phyloP scores from a whole-genome alignment of 2,888 invertebrate species.

The Diadegma fenestrale region DNA sequence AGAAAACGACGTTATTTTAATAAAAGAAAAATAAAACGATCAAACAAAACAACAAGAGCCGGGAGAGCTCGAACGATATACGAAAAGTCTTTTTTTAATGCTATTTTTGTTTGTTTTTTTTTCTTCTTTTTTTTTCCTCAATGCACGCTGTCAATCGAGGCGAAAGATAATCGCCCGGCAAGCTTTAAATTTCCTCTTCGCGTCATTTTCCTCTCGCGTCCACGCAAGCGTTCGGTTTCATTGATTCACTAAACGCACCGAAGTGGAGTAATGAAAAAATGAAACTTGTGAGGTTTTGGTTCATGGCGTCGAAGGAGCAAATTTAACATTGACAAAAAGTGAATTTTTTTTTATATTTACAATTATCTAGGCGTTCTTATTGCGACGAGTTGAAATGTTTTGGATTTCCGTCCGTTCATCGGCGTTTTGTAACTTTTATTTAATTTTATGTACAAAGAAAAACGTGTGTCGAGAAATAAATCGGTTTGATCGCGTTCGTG shows the following conservation, averaged over 20 bases:
- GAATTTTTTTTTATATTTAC: constrained; percentile 56
- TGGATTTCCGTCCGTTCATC: background rate
- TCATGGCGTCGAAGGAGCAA: background rate
- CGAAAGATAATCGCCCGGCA: constrained; percentile 16
- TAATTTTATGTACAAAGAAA: constrained; percentile 24
- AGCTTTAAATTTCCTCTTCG: background rate
- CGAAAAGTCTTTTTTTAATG: constrained; percentile 15
- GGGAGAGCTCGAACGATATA: constrained; percentile 48
- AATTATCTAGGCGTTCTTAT: constrained; percentile 36
- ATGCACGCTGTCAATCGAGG: constrained; percentile 5
- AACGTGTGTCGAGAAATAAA: background rate
- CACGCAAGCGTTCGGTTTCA: background rate
- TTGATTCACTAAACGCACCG: background rate
- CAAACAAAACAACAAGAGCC: constrained; percentile 60
- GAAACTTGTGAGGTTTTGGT: background rate
- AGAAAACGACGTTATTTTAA: constrained; percentile 37
- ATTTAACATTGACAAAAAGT: constrained; percentile 33
- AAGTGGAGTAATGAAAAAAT: background rate
- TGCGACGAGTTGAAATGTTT: background rate
- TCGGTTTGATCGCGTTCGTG: background rate
- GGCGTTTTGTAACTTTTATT: background rate
- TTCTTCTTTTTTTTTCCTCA: constrained; percentile 6
- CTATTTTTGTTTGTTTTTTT: background rate
- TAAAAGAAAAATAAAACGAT: constrained; percentile 45
- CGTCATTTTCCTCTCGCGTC: background rate